Evolutionary conservation across 2,113 vertebrate genomes (phyloP).

Genomic region (Varanus salvator): DNA sequence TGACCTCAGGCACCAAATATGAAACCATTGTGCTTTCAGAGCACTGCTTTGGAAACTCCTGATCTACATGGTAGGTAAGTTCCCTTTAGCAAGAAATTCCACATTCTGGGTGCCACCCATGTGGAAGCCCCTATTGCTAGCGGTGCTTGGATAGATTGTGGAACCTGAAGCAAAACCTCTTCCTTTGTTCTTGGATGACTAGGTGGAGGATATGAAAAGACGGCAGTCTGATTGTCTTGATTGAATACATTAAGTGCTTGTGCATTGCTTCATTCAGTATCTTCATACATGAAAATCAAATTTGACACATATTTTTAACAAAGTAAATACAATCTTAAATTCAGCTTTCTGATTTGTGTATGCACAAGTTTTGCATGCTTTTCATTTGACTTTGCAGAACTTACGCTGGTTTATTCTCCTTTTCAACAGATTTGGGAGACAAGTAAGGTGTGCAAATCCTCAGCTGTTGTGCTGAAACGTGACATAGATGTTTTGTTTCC

Average conservation of each 20-base stretch:
- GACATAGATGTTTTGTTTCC: conserved; percentile 89
- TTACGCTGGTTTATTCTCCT: conserved; percentile 39
- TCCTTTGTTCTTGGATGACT: not conserved
- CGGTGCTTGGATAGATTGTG: not conserved
- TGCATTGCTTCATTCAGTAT: not conserved
- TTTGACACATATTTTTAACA: not conserved
- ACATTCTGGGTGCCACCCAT: not conserved
- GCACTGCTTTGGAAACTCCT: no score
- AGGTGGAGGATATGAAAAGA: not conserved
- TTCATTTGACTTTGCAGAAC: conserved; percentile 11
- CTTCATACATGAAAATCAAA: conserved; percentile 10
- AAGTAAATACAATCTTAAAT: conserved; percentile 1
- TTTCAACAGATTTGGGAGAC: conserved; percentile 91
- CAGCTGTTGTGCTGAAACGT: conserved; percentile 86
- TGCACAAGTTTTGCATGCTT: conserved; percentile 12
- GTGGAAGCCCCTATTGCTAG: not conserved
- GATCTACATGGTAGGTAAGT: not conserved
- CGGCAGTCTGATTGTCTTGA: not conserved
- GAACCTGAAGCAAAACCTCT: not conserved
- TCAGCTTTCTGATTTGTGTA: not conserved
- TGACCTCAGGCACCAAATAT: no score
- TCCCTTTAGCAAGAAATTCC: not conserved
- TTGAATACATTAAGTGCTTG: not conserved
- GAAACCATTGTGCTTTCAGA: no score
- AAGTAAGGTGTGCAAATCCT: conserved; percentile 88